phyloP scores from a whole-genome alignment of 2,888 invertebrate genomes.

The Latrodectus elegans region DNA sequence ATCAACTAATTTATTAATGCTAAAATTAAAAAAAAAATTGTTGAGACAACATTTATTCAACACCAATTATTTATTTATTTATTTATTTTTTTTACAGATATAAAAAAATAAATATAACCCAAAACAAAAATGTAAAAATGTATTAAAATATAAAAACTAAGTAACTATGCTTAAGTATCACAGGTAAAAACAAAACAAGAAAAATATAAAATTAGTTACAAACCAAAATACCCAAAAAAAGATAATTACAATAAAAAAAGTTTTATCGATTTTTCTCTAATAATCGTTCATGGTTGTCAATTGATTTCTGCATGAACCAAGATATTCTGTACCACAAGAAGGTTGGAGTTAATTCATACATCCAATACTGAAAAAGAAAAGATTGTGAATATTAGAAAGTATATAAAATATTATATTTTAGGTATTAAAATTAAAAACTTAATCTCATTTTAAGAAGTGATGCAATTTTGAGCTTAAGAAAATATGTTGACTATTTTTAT shows the following conservation, averaged over 20 bases:
- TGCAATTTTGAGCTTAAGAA: too few species aligned
- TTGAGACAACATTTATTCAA: too few species aligned
- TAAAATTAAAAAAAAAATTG: too few species aligned
- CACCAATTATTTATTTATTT: too few species aligned
- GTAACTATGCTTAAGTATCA: constrained; percentile 16
- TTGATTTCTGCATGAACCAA: constrained; percentile 62
- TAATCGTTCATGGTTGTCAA: constrained; percentile 51
- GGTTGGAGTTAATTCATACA: constrained; percentile 59
- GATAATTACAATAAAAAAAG: neutral
- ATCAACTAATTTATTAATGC: too few species aligned
- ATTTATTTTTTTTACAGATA: too few species aligned
- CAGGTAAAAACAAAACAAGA: constrained; percentile 10
- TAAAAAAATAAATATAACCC: too few species aligned
- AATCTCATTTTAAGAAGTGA: too few species aligned
- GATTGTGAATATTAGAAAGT: neutral
- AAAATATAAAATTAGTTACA: neutral
- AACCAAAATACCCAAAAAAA: neutral
- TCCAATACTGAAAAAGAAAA: constrained; percentile 57
- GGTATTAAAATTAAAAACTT: too few species aligned
- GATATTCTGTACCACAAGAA: constrained; percentile 57
- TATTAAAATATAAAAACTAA: neutral
- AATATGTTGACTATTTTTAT: too few species aligned
- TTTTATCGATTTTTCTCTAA: constrained; percentile 12
- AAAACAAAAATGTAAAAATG: neutral
- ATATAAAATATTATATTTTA: too few species aligned